Conservation (phyloP, 2,797 vertebrate species). For the Oreortyx pictus region DNA sequence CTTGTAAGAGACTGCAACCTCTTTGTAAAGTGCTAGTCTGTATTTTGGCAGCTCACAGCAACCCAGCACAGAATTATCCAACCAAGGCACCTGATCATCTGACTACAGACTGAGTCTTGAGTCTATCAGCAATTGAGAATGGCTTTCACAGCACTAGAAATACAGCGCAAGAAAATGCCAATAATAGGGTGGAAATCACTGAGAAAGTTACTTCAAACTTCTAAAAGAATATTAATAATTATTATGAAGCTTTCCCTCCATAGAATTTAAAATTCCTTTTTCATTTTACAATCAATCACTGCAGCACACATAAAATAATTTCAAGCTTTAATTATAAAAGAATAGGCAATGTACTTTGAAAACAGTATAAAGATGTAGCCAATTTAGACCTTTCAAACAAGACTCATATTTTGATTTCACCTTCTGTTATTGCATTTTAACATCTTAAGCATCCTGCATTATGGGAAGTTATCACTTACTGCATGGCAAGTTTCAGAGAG, state of each 20-base stretch:
- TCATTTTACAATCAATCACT: neutral
- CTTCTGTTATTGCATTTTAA: constrained; percentile 31
- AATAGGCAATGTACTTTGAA: constrained; percentile 13
- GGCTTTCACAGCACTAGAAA: neutral
- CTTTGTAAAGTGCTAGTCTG: neutral
- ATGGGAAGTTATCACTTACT: neutral
- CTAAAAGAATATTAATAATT: neutral
- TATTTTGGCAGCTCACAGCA: constrained; percentile 9
- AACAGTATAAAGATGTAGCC: constrained; percentile 7
- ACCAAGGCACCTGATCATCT: constrained; percentile 20
- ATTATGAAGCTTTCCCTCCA: constrained; percentile 9
- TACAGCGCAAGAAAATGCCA: neutral
- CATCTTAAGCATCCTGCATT: neutral
- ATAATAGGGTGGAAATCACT: constrained; percentile 11
- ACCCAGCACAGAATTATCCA: neutral
- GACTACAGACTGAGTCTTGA: constrained; percentile 11
- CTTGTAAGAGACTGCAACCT: neutral
- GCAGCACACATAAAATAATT: constrained; percentile 13
- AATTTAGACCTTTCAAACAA: constrained; percentile 17
- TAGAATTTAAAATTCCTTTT: neutral
- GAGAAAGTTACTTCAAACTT: constrained; percentile 14
- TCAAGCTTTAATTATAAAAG: constrained; percentile 49
- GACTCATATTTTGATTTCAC: constrained; percentile 37
- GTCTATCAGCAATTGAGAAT: constrained; percentile 1
- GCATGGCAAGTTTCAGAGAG: neutral